Evolutionary conservation across 2,888 invertebrate species (phyloP).

Genomic region (Gymnosoma rotundatum): DNA sequence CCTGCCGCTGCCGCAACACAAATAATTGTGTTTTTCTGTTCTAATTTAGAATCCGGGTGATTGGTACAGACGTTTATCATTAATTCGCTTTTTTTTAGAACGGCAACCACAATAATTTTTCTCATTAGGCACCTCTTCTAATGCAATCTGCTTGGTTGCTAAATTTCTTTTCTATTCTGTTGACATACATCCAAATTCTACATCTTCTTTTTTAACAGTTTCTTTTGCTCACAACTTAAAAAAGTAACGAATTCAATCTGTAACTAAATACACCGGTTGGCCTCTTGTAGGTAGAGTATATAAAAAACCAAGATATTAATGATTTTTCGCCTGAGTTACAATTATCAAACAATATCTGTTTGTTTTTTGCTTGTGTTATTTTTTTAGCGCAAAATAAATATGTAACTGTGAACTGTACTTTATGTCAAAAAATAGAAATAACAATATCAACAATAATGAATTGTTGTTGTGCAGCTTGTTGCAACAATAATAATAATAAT

Average conservation of each 20-base stretch:
- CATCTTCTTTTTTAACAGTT: too few relatives aligned
- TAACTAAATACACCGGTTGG: not conserved
- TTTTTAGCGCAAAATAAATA: slow-evolving; percentile 47
- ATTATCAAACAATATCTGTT: slow-evolving; percentile 74
- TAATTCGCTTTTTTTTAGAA: too few relatives aligned
- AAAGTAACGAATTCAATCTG: not conserved
- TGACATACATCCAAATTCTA: too few relatives aligned
- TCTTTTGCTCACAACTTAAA: too few relatives aligned
- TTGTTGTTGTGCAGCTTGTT: slow-evolving; percentile 39
- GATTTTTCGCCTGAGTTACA: slow-evolving; percentile 80
- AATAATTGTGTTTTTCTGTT: too few relatives aligned
- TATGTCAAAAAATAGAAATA: slow-evolving; percentile 71
- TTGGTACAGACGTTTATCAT: too few relatives aligned
- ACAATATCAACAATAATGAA: slow-evolving; percentile 60
- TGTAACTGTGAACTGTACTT: slow-evolving; percentile 74
- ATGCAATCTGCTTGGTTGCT: too few relatives aligned
- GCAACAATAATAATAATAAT: slow-evolving; percentile 65
- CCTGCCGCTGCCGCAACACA: too few relatives aligned
- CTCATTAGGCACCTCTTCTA: too few relatives aligned
- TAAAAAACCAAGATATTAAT: slow-evolving; percentile 76
- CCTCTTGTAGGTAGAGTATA: not conserved
- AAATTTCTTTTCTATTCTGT: too few relatives aligned
- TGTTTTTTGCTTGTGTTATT: slow-evolving; percentile 22
- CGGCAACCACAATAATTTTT: too few relatives aligned
- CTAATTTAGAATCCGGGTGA: too few relatives aligned